phyloP scores from a whole-genome alignment of 2,797 vertebrate genomes.

The Uromys caudimaculatus region DNA sequence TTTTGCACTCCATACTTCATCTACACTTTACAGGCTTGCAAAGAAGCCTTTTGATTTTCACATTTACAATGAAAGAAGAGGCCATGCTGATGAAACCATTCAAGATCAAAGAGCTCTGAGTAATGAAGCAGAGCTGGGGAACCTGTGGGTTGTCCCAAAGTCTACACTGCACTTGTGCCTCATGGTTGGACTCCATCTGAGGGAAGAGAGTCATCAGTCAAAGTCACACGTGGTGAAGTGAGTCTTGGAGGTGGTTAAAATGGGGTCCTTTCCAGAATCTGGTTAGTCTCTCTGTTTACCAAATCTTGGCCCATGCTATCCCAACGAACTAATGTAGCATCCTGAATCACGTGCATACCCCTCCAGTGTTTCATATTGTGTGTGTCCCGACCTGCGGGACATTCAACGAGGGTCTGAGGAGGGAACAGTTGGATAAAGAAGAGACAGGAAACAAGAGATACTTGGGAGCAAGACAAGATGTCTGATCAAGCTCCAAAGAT shows the following conservation, averaged over 20 bases:
- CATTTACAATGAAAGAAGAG: not conserved
- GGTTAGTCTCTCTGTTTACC: not conserved
- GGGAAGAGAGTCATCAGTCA: not conserved
- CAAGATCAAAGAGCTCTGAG: not conserved
- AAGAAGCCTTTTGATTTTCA: not conserved
- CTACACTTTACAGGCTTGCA: not conserved
- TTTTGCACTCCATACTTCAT: not conserved
- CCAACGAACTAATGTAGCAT: not conserved
- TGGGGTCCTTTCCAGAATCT: not conserved
- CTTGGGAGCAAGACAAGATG: too few relatives aligned
- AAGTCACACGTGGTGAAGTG: accelerated
- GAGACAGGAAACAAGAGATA: too few relatives aligned
- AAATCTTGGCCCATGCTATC: not conserved
- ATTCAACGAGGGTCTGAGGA: too few relatives aligned
- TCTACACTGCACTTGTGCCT: accelerated
- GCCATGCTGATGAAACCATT: not conserved
- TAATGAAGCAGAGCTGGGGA: not conserved
- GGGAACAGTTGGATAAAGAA: too few relatives aligned
- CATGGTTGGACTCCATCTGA: not conserved
- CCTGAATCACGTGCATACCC: not conserved
- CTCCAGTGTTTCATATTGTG: not conserved
- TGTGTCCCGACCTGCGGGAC: too few relatives aligned
- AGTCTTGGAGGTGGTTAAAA: not conserved
- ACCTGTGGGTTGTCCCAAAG: not conserved
- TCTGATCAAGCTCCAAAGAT: too few relatives aligned